Conservation (phyloP, 1,140 invertebrate species). For the Drosophila sproati region DNA sequence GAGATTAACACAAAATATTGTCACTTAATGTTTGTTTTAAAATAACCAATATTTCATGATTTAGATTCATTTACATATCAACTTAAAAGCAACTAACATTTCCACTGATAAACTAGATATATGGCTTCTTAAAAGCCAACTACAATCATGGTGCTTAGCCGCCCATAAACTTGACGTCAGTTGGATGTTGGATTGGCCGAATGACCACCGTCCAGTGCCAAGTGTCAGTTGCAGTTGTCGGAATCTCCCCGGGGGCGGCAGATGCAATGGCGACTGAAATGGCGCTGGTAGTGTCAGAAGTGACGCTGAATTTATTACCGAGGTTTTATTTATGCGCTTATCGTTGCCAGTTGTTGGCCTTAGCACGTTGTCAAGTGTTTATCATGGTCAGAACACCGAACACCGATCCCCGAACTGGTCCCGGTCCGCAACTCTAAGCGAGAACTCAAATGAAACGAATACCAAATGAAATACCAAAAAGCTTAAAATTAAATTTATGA, state of each 20-base stretch:
- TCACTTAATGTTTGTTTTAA: too few relatives aligned
- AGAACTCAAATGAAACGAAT: constrained; percentile 44
- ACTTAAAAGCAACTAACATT: not conserved
- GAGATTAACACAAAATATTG: too few relatives aligned
- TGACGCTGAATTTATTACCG: constrained; percentile 75
- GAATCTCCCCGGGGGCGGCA: not conserved
- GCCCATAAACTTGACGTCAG: constrained; percentile 32
- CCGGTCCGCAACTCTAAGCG: constrained; percentile 12
- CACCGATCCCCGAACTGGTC: constrained; percentile 17
- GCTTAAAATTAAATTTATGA: constrained; percentile 80
- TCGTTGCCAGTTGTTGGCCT: constrained; percentile 62
- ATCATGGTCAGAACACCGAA: constrained; percentile 57
- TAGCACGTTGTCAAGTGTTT: constrained; percentile 82
- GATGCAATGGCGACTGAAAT: constrained; percentile 31
- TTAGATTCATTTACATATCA: too few relatives aligned
- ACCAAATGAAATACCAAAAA: constrained; percentile 74
- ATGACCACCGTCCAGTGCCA: not conserved
- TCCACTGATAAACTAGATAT: not conserved
- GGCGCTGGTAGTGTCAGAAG: constrained; percentile 64
- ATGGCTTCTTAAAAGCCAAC: not conserved
- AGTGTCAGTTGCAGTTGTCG: not conserved
- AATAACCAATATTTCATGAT: too few relatives aligned
- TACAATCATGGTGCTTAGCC: constrained; percentile 9
- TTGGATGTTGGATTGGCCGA: not conserved
- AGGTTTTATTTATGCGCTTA: constrained; percentile 75